These are phyloP conservation scores for Platyscapa corneri DNA, from an alignment of 1,140 invertebrate species.

Conservation along the genomic window DNA sequence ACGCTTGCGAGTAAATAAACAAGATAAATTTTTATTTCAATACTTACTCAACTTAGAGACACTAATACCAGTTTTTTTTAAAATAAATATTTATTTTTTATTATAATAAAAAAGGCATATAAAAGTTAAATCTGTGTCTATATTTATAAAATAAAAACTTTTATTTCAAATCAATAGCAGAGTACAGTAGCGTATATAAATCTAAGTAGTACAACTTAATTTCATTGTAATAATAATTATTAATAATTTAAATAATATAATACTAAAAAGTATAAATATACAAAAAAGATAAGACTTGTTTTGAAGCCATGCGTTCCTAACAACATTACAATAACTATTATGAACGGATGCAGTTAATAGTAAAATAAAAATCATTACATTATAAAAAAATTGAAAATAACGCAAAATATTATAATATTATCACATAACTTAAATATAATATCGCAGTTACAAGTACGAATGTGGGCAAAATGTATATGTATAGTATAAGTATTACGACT, in stretches of 20 bases:
- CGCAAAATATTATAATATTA: slow-evolving; percentile 3
- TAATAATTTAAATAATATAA: not conserved
- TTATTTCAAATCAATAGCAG: not conserved
- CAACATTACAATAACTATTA: not conserved
- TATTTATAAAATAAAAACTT: not conserved
- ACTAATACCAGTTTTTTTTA: too few relatives aligned
- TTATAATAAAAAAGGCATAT: too few relatives aligned
- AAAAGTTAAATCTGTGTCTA: too few relatives aligned
- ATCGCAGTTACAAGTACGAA: not conserved
- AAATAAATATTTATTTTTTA: too few relatives aligned
- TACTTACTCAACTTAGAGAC: too few relatives aligned
- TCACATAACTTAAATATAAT: slow-evolving; percentile 7
- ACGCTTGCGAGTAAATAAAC: too few relatives aligned
- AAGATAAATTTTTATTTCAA: too few relatives aligned
- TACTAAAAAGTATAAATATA: slow-evolving; percentile 8
- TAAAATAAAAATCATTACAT: too few relatives aligned
- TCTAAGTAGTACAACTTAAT: too few relatives aligned
- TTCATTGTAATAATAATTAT: too few relatives aligned
- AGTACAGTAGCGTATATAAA: not conserved
- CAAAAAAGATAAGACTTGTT: not conserved
- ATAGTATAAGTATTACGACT: not conserved
- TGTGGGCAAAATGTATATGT: not conserved
- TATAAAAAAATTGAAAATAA: not conserved
- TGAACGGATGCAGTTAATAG: too few relatives aligned
- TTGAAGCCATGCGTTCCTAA: not conserved